Conservation (phyloP, 2,113 vertebrate genomes). For the Budorcas taxicolor region DNA sequence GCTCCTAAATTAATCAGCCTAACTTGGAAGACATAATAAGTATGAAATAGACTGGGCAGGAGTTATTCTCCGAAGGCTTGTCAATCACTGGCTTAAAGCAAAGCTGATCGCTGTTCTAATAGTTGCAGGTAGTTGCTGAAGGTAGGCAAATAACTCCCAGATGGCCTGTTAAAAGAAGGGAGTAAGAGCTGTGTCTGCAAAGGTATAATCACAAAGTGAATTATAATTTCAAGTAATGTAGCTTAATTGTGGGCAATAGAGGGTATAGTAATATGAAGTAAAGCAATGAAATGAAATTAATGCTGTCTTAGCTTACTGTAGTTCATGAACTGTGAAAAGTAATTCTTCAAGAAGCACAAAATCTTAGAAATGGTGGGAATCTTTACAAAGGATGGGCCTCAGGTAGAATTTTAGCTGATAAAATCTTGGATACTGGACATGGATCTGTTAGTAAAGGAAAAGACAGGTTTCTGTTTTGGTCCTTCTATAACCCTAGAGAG, state of each 20-base stretch:
- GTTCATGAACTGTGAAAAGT: not conserved
- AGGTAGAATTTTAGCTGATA: not conserved
- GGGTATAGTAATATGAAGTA: not conserved
- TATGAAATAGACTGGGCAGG: constrained; percentile 27
- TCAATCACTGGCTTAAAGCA: not conserved
- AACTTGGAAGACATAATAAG: not conserved
- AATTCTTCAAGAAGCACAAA: not conserved
- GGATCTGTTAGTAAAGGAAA: not conserved
- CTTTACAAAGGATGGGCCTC: not conserved
- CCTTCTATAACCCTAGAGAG: not conserved
- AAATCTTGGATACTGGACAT: not conserved
- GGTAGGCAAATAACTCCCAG: not conserved
- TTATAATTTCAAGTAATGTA: constrained; percentile 26
- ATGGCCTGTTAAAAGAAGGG: not conserved
- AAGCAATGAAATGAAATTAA: not conserved
- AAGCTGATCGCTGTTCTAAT: not conserved
- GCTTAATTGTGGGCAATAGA: constrained; percentile 23
- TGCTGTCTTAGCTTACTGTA: not conserved
- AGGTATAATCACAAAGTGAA: constrained; percentile 3
- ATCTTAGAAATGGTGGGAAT: not conserved
- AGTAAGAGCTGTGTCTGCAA: not conserved
- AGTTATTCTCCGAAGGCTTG: not conserved
- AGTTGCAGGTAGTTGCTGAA: not conserved
- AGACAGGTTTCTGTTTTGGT: not conserved
- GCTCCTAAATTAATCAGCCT: constrained; percentile 47